Evolutionary conservation across 2,113 vertebrate species (phyloP), one percentile per base, ranked within the genome.

Genomic region (Scolopax mira): DNA sequence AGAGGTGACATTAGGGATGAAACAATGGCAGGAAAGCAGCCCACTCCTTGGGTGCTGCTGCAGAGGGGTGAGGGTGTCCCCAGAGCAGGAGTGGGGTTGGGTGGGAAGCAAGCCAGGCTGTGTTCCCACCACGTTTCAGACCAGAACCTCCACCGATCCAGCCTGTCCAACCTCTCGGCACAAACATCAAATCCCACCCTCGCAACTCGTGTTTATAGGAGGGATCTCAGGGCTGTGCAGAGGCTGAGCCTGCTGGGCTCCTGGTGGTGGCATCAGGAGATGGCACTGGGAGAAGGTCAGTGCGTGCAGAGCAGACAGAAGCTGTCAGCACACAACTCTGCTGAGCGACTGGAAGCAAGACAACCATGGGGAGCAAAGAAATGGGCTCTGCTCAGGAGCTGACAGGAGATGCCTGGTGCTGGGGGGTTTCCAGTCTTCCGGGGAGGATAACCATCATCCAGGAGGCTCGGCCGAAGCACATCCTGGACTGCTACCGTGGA

Each of bases 201-300:
- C 0, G 49, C 51, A 52, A 14, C 69, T n/a, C 1, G 0, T 3
- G 6, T 42, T 31, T 1, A 7, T 24, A 3, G 0, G 2, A 7
- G 67, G 60, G 70, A 42, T 25, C 49, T 18, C 15, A 2, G 25
- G n/a, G 52, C 35, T 11, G 28, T 1, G 22, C 4, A 5, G 33
- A 28, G n/a, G 46, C 82, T 73, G 81, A n/a, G 81, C 42, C 81
- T 11, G 52, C 54, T 4, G 7, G 44, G 86, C 57, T 67, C 10
- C 82, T 3, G 65, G 46, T 3, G 51, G 41, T 91, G 85, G 74
- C 91, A 82, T 85, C 79, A 28, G 13, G 69, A 25, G 80, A 49
- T 21, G 89, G 69, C 73, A 31, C 64, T 10, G 65, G 79, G 84
- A 95, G 89, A 94, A 96, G 90, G 90, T 93, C 82, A 93, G 70